A percentile compares a stretch with the other conserved stretches of the same genome.
These are phyloP conservation scores for Gryllus longicercus DNA, from an alignment of 2,888 invertebrate species.

Conservation along the genomic window DNA sequence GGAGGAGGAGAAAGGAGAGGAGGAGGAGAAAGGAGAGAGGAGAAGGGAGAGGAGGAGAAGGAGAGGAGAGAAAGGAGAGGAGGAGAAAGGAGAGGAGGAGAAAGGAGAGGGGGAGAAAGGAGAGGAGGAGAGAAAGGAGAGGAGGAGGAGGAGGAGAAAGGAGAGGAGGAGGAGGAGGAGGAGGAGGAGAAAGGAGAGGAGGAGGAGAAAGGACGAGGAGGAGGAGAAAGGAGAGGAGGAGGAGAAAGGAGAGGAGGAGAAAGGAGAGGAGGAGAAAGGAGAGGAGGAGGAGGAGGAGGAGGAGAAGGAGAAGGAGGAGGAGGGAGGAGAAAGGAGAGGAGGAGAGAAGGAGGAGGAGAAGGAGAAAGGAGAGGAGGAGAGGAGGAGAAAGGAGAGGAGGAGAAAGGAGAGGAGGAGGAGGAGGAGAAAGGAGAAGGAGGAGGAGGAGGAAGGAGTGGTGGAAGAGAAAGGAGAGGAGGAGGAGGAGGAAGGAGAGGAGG, in stretches of 20 bases:
- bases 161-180: neutral
- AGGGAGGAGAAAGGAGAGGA: constrained; percentile 12
- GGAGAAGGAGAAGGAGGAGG: neutral
- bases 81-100: neutral
- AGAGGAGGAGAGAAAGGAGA: neutral
- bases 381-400: neutral
- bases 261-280: neutral
- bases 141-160: no score
- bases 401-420: neutral
- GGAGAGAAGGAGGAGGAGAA: neutral
- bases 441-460: neutral
- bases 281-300: no score
- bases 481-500: no score
- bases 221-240: neutral
- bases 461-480: no score
- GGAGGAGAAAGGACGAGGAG: neutral
- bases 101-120: neutral
- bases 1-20: no score
- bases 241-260: neutral
- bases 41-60: neutral
- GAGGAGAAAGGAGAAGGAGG: neutral
- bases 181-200: neutral
- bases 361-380: neutral
- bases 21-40: neutral
- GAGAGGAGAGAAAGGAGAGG: neutral